These are phyloP conservation scores for Monarcha castaneiventris DNA, from an alignment of 2,113 vertebrate species.

Conservation along the genomic window DNA sequence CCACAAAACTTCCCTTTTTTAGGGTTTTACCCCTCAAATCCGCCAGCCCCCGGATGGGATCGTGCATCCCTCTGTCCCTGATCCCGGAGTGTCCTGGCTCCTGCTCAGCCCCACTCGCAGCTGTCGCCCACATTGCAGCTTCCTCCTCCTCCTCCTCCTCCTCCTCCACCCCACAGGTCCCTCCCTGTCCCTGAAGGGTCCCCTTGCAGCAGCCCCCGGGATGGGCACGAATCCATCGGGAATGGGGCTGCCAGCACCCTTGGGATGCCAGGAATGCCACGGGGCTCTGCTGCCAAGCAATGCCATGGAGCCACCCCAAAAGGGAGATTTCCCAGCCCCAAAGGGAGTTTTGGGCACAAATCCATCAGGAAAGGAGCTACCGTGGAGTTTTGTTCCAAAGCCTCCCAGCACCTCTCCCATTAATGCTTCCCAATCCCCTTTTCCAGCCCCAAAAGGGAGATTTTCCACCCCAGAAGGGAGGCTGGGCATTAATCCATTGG, in stretches of 20 bases:
- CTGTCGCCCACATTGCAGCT: constrained; percentile 1
- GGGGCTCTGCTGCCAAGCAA: background rate
- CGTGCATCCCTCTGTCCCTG: background rate
- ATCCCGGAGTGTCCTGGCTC: background rate
- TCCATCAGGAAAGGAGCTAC: too few relatives aligned
- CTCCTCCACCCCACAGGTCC: background rate
- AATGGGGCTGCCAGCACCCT: background rate
- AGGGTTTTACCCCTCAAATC: background rate
- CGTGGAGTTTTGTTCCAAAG: too few relatives aligned
- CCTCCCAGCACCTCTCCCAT: too few relatives aligned
- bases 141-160: background rate
- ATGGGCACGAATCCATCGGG: accelerated
- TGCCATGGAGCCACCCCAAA: background rate
- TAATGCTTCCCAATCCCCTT: too few relatives aligned
- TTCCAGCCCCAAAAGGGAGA: background rate
- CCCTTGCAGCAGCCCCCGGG: background rate
- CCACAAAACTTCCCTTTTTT: background rate
- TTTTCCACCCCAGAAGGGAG: background rate
- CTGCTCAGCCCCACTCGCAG: background rate
- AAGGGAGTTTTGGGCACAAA: too few relatives aligned
- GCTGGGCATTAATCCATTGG: background rate
- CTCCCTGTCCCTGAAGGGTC: background rate
- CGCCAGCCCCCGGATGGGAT: background rate
- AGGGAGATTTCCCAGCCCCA: background rate
- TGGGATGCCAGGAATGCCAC: accelerated